phyloP scores from a whole-genome alignment of 2,888 invertebrate species.

The Caenorhabditis japonica region DNA sequence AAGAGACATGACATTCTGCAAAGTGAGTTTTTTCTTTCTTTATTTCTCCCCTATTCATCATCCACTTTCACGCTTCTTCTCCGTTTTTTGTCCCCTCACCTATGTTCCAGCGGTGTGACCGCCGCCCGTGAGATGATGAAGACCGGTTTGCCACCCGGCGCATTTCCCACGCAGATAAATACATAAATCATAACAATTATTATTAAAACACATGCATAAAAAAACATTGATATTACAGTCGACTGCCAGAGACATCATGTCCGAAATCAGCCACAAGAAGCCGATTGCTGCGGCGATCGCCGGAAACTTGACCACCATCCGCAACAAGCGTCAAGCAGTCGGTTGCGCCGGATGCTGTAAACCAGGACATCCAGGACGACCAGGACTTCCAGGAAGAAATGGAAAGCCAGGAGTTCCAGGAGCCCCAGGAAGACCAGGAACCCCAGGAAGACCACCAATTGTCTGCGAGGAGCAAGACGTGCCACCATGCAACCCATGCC shows the following conservation, averaged over 20 bases:
- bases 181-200: slow-evolving; percentile 26
- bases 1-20: slow-evolving; percentile 75
- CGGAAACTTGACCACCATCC: slow-evolving; percentile 55
- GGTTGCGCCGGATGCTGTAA: slow-evolving; percentile 75
- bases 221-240: slow-evolving; percentile 46
- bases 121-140: slow-evolving; percentile 10
- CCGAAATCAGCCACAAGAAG: slow-evolving; percentile 72
- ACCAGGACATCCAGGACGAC: slow-evolving; percentile 74
- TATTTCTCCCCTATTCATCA: slow-evolving; percentile 10
- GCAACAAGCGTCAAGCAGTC: slow-evolving; percentile 69
- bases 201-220: too few species aligned
- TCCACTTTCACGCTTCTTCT: too few species aligned
- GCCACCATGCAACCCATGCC: slow-evolving; percentile 77
- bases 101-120: slow-evolving; percentile 36
- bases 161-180: not conserved
- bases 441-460: slow-evolving; percentile 72
- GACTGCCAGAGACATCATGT: slow-evolving; percentile 75
- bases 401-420: slow-evolving; percentile 72
- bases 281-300: slow-evolving; percentile 65
- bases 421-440: slow-evolving; percentile 70
- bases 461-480: slow-evolving; percentile 77
- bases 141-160: slow-evolving; percentile 25
- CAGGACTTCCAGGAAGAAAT: slow-evolving; percentile 69
- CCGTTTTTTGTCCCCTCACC: slow-evolving; percentile 11
- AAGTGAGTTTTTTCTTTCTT: slow-evolving; percentile 61